Base-by-base conservation (phyloP, 1,140 invertebrate species). In the Heterodera carotae region DNA sequence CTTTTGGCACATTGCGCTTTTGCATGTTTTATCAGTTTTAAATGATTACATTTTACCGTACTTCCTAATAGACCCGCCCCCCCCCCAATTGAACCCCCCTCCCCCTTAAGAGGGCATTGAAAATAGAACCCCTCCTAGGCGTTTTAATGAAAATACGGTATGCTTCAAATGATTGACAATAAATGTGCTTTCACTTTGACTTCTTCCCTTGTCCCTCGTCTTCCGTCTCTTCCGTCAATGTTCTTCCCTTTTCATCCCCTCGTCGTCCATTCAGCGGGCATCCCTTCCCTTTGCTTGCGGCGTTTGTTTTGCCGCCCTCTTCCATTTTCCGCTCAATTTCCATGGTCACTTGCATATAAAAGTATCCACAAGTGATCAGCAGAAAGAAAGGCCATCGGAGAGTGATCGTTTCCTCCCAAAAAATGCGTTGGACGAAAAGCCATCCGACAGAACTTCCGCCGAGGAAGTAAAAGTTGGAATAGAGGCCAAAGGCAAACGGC, bases 401-500 rank as follows among this genome's bases (percentile, higher is more conserved):
- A 34, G 86, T 81, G 53, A 87, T 79, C 15, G 85, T 86, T 75
- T 86, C 85, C 67, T 88, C 81, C 66, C 80, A 81, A 72, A 88
- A 88, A 39, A 86, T 88, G 59, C 86, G 59, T 39, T 88, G 70
- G 3, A 86, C 85, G 69, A 86, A 88, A 22, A 85, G 77, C 34
- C 78, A 84, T 2, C 85, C 85, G 25, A 87, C 81, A n/a, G 83
- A 66, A 43, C 69, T 60, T 8, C 86, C 85, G n/a, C 86, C 86
- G 27, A 87, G 71, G 73, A 87, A 87, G 67, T 87, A 87, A 72
- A 87, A 87, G 60, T 88, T 87, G 7, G 85, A 88, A 71, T 87
- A 87, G 5, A 87, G 78, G 1, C 85, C 85, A 69, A 88, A 84
- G 2, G 84, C 85, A 39, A 88, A 87, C 4, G 86, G 86, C 2